A percentile compares a stretch with the other conserved stretches of the same genome.
Evolutionary conservation across 2,113 vertebrate species (phyloP).

Genomic region (Myrmophylax atrothorax): DNA sequence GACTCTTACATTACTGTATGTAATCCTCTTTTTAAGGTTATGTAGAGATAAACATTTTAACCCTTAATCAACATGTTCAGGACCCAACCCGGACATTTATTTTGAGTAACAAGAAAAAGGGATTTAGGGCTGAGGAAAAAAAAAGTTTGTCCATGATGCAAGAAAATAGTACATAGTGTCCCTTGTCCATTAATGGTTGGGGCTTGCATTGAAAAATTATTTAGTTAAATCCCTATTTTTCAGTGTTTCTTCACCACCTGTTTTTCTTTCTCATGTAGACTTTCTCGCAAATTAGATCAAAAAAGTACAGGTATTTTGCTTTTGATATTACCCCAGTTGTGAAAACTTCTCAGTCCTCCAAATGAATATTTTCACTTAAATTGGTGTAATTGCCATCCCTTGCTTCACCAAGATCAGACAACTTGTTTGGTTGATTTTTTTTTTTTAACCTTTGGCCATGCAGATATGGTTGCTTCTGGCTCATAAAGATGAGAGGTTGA

Average conservation of each 20-base stretch:
- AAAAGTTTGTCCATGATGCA: not conserved
- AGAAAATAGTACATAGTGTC: not conserved
- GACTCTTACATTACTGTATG: not conserved
- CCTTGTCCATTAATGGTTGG: not conserved
- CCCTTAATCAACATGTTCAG: not conserved
- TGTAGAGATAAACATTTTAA: not conserved
- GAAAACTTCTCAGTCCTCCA: not conserved
- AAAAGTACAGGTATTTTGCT: not conserved
- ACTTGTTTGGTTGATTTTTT: not conserved
- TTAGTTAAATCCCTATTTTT: not conserved
- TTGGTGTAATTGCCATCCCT: not conserved
- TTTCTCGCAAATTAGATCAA: not conserved
- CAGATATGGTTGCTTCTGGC: not conserved
- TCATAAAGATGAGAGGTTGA: fast-evolving
- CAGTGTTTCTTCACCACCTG: not conserved
- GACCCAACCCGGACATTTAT: not conserved
- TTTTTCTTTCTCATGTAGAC: not conserved
- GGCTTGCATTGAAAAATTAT: not conserved
- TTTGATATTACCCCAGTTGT: not conserved
- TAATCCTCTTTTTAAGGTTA: not conserved
- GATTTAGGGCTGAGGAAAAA: not conserved
- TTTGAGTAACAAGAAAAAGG: not conserved
- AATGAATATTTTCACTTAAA: not conserved
- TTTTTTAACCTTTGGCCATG: not conserved
- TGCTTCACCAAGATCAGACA: not conserved